Evolutionary conservation across 1,140 invertebrate genomes (phyloP), one percentile per base, ranked within the genome.

Genomic region (Achroia grisella): DNA sequence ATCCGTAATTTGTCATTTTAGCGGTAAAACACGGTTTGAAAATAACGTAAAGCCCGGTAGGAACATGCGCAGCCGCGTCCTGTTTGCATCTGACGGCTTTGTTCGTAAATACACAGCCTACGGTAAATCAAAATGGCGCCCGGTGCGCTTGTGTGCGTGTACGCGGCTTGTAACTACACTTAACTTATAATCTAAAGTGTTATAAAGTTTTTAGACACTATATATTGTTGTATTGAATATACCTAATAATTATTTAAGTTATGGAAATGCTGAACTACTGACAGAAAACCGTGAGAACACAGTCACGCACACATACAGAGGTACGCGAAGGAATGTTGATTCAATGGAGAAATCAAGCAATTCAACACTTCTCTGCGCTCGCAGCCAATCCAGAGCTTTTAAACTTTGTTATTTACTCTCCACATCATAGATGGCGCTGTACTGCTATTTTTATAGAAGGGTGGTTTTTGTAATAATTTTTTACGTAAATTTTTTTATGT

Each of bases 31-130:
- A 78, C 66, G 13, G 61, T 75, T 75, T 56, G 57, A 73, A 77
- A 51, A 39, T 44, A 71, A 74, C 65, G 66, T 61, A 65, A 64
- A 68, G 54, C 65, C 74, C 76, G 71, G 65, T 77, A 72, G 77
- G 60, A 71, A 67, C 78, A 73, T 72, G 78, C 80, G 80, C 80
- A 84, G 71, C 78, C 80, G 80, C 78, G 80, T 78, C 76, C 72
- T 66, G 80, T 75, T 77, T 74, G 78, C 80, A 77, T 84, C 80
- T 82, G 80, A 79, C 78, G 71, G 78, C 80, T 84, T 84, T 84
- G 80, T 84, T 71, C 71, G 69, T 77, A 79, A 74, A 81, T 79
- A 82, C 72, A 80, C 71, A 78, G 60, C 68, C 66, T 80, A 80
- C 76, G 67, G 76, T 80, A 76, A 81, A 81, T 75, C 80, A 84